phyloP scores from a whole-genome alignment of 2,113 vertebrate species.

The Aspidoscelis tigris region DNA sequence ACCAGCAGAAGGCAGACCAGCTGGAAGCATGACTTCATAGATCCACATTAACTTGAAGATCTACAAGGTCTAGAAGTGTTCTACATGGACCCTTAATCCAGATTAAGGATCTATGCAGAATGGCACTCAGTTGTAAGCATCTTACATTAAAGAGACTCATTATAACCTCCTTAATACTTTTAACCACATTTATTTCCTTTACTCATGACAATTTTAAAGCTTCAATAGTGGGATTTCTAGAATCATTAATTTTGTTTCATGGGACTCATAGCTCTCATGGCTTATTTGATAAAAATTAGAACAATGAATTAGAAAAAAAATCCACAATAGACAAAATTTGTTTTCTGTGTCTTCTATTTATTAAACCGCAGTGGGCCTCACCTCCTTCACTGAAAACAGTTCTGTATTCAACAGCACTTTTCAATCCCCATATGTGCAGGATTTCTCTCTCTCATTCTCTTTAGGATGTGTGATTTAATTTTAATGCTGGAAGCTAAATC shows the following conservation, averaged over 20 bases:
- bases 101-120: no score
- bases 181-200: constrained; percentile 1
- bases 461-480: constrained; percentile 79
- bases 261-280: constrained; percentile 54
- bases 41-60: no score
- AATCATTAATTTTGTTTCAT: constrained; percentile 53
- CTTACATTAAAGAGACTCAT: not conserved
- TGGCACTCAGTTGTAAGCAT: not conserved
- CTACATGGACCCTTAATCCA: no score
- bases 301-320: constrained; percentile 44
- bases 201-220: constrained; percentile 29
- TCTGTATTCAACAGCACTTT: constrained; percentile 72
- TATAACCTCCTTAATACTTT: not conserved
- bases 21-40: no score
- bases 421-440: constrained; percentile 64
- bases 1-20: no score
- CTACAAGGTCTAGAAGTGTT: no score
- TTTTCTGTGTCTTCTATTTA: constrained; percentile 67
- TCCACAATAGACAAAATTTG: constrained; percentile 58
- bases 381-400: constrained; percentile 51
- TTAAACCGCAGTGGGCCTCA: constrained; percentile 58
- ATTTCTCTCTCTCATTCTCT: constrained; percentile 68
- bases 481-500: constrained; percentile 77
- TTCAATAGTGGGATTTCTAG: constrained; percentile 5
- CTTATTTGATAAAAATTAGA: constrained; percentile 68